These are phyloP conservation scores for Tryphoninae sp. DNA, from an alignment of 2,888 invertebrate genomes.

Conservation along the genomic window DNA sequence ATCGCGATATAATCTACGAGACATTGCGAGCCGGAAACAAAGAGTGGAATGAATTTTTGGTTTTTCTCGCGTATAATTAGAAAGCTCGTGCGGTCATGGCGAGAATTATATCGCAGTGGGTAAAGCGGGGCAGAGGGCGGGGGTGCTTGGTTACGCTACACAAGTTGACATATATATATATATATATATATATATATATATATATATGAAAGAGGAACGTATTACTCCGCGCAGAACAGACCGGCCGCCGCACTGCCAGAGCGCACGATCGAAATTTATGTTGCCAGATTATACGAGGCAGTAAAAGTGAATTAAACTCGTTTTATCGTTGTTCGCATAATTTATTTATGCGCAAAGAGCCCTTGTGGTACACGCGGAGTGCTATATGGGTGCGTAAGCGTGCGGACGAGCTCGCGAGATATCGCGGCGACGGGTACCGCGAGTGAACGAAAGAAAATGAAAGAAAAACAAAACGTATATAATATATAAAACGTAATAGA, in stretches of 20 bases:
- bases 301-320: conserved; percentile 78
- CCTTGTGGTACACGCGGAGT: conserved; percentile 36
- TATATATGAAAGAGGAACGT: conserved; percentile 39
- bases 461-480: neutral
- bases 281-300: conserved; percentile 74
- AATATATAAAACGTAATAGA: too few species aligned
- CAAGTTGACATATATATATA: conserved; percentile 13
- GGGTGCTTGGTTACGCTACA: conserved; percentile 38
- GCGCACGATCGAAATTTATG: conserved; percentile 73
- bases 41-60: neutral
- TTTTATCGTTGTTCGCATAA: conserved; percentile 73
- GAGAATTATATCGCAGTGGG: neutral
- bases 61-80: conserved; percentile 14
- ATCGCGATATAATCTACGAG: neutral
- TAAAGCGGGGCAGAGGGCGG: neutral
- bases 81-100: conserved; percentile 13
- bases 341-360: conserved; percentile 71
- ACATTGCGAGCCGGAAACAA: conserved; percentile 1
- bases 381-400: conserved; percentile 30
- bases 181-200: neutral
- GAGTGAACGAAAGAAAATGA: conserved; percentile 36
- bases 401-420: conserved; percentile 56
- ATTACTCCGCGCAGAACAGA: conserved; percentile 37
- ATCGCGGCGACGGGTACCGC: conserved; percentile 57
- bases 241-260: conserved; percentile 33